These are phyloP conservation scores for Hypotaenidia philippensis DNA, from an alignment of 2,797 vertebrate species.

Conservation along the genomic window DNA sequence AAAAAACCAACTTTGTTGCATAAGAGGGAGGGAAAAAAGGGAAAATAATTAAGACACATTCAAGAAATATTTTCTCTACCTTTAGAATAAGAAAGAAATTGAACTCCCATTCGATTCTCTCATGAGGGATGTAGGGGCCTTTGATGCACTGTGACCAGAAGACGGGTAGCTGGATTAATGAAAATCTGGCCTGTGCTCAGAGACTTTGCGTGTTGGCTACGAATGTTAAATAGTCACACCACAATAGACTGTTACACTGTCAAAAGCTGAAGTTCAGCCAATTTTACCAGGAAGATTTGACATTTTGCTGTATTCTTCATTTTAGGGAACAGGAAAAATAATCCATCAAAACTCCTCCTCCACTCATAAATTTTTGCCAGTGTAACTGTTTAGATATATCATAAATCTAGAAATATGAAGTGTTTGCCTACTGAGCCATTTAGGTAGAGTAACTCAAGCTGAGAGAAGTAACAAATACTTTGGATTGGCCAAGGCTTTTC, in stretches of 20 bases:
- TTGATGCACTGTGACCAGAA: neutral
- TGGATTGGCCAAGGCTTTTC: neutral
- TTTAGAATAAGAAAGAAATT: conserved; percentile 23
- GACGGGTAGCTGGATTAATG: conserved; percentile 12
- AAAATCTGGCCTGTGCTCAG: conserved; percentile 43
- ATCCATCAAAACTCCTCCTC: conserved; percentile 1
- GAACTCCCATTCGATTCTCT: neutral
- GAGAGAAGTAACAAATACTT: neutral
- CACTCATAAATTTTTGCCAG: neutral
- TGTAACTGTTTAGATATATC: neutral
- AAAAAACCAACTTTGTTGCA: neutral
- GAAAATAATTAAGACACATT: neutral
- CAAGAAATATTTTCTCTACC: neutral
- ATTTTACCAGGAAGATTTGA: conserved; percentile 26
- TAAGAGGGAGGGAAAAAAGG: neutral
- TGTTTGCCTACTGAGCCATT: neutral
- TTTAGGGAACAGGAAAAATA: conserved; percentile 1
- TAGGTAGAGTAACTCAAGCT: neutral
- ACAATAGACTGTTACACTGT: conserved; percentile 43
- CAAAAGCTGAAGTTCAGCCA: conserved; percentile 48
- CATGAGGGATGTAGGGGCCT: neutral
- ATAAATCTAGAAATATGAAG: conserved; percentile 1
- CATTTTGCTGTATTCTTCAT: conserved; percentile 41
- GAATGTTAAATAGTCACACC: conserved; percentile 45
- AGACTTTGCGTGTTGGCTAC: neutral